These are phyloP conservation scores for Lampris megalopsis DNA, from an alignment of 2,113 vertebrate genomes.

Conservation along the genomic window DNA sequence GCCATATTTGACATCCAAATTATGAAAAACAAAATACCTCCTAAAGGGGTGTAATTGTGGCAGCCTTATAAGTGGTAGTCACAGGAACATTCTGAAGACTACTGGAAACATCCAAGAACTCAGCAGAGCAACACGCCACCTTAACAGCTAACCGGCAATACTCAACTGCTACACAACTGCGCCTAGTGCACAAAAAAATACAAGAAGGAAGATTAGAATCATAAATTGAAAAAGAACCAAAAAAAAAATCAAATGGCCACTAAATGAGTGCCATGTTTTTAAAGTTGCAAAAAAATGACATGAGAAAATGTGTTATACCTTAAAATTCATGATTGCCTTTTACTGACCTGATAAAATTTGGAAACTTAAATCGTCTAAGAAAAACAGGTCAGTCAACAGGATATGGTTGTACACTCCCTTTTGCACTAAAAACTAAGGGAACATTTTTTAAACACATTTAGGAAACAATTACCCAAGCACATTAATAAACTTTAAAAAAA, in stretches of 20 bases:
- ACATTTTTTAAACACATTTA: background rate
- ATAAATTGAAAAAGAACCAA: conserved; percentile 70
- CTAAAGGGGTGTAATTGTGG: conserved; percentile 83
- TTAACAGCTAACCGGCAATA: conserved; percentile 99
- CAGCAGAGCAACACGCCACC: conserved; percentile 96
- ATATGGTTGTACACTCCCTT: background rate
- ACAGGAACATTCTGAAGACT: conserved; percentile 93
- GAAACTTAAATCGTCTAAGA: no score
- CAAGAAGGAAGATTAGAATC: conserved; percentile 90
- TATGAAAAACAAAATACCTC: conserved; percentile 49
- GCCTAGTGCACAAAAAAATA: conserved; percentile 98
- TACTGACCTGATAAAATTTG: background rate
- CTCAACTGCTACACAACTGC: conserved; percentile 99
- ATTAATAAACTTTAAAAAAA: conserved; percentile 6
- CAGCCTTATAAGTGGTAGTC: conserved; percentile 78
- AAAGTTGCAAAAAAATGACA: background rate
- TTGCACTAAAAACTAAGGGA: background rate
- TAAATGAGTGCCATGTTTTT: conserved; percentile 1
- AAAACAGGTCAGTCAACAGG: background rate
- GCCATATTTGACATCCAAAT: background rate
- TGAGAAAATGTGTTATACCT: background rate
- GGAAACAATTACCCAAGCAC: conserved; percentile 2
- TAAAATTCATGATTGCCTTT: conserved; percentile 1
- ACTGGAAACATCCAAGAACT: conserved; percentile 91
- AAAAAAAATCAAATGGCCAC: background rate